Evolutionary conservation across 2,113 vertebrate species (phyloP).

Genomic region (Trinectes maculatus): DNA sequence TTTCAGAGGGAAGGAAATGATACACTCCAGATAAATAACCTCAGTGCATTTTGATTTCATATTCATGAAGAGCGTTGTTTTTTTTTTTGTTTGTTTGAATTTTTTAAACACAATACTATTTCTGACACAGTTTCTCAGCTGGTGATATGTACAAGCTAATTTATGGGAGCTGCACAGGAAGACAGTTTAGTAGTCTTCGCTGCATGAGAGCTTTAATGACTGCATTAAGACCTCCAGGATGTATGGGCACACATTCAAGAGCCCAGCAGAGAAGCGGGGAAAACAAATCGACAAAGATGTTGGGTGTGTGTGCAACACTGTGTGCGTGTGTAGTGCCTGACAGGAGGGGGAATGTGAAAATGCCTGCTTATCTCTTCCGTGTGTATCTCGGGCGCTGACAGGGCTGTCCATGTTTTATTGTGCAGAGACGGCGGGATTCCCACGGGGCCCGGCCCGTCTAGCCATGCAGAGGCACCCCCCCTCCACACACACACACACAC

Average conservation of each 20-base stretch:
- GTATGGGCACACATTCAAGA: slow-evolving; percentile 59
- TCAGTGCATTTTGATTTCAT: too few species aligned
- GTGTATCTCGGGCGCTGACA: slow-evolving; percentile 75
- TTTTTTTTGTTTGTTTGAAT: too few species aligned
- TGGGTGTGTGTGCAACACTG: slow-evolving; percentile 36
- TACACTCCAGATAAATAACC: slow-evolving; percentile 54
- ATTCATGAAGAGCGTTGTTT: too few species aligned
- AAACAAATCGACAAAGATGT: slow-evolving; percentile 58
- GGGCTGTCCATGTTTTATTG: slow-evolving; percentile 78
- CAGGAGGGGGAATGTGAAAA: slow-evolving; percentile 44
- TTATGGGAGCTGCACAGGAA: slow-evolving; percentile 59
- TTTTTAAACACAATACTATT: too few species aligned
- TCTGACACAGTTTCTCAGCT: slow-evolving; percentile 43
- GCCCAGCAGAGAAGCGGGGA: slow-evolving; percentile 37
- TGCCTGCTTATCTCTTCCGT: slow-evolving; percentile 69
- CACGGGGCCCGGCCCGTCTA: slow-evolving; percentile 59
- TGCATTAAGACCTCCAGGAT: slow-evolving; percentile 64
- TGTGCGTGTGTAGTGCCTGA: slow-evolving; percentile 22
- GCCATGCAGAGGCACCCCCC: slow-evolving; percentile 57
- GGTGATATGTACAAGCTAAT: slow-evolving; percentile 50
- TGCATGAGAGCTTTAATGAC: slow-evolving; percentile 72
- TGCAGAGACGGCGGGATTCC: slow-evolving; percentile 62
- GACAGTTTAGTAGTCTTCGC: slow-evolving; percentile 53
- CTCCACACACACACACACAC: slow-evolving; percentile 1
- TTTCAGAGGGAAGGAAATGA: slow-evolving; percentile 14